A percentile compares a stretch with the other conserved stretches of the same genome.
Conservation (phyloP, 2,888 invertebrate species). For the Tubulanus polymorphus region DNA sequence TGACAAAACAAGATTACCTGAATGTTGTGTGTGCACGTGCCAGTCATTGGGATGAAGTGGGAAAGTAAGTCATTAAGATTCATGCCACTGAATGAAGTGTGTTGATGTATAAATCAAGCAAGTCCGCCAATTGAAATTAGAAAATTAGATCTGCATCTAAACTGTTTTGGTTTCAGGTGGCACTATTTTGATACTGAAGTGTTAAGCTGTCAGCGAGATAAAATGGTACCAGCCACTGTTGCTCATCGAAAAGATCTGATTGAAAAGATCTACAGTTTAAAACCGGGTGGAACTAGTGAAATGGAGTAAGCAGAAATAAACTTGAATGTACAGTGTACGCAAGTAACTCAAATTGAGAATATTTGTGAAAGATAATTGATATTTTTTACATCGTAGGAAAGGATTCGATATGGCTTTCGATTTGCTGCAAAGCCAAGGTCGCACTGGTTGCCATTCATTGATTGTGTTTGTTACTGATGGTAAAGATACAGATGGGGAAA, state of each 20-base stretch:
- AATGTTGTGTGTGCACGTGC: constrained; percentile 54
- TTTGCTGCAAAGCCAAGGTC: constrained; percentile 41
- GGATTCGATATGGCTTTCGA: constrained; percentile 50
- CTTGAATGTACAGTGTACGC: background rate
- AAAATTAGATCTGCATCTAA: background rate
- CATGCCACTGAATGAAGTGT: too few species aligned
- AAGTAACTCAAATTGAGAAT: too few species aligned
- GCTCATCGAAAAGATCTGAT: constrained; percentile 53
- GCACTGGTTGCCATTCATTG: constrained; percentile 52
- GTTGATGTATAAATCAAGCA: too few species aligned
- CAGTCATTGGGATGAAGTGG: constrained; percentile 54
- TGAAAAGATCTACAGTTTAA: constrained; percentile 48
- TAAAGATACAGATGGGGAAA: constrained; percentile 52
- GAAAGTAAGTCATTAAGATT: constrained; percentile 51
- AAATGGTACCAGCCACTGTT: constrained; percentile 52
- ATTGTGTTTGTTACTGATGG: constrained; percentile 54
- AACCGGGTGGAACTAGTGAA: constrained; percentile 54
- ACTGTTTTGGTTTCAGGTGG: constrained; percentile 33
- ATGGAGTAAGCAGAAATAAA: constrained; percentile 40
- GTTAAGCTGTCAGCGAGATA: constrained; percentile 49
- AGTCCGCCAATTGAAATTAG: too few species aligned
- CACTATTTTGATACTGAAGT: constrained; percentile 47
- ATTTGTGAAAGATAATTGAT: too few species aligned
- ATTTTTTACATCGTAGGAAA: constrained; percentile 30
- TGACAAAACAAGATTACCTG: constrained; percentile 54